Percentiles rank a stretch among this genome's conserved stretches.
These are phyloP conservation scores for Garra rufa DNA, from an alignment of 2,113 vertebrate genomes.

Conservation along the genomic window DNA sequence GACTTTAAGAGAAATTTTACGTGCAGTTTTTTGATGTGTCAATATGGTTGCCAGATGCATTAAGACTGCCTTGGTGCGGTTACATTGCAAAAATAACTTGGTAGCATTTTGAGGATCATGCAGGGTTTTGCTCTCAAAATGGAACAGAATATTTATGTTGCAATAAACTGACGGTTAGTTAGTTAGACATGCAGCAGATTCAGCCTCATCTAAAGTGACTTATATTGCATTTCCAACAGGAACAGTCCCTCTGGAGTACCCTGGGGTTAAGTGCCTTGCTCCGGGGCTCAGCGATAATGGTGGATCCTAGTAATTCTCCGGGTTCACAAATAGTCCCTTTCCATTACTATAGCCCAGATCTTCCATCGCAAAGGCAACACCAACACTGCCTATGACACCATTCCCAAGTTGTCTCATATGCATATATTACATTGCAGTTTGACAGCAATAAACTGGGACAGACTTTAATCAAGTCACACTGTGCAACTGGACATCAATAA, in stretches of 20 bases:
- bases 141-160: neutral
- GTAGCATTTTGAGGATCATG: neutral
- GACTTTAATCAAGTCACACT: constrained; percentile 44
- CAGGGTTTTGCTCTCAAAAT: neutral
- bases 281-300: constrained; percentile 2
- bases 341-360: neutral
- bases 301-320: neutral
- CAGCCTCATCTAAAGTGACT: constrained; percentile 15
- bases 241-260: constrained; percentile 24
- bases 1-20: neutral
- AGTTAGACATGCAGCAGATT: constrained; percentile 12
- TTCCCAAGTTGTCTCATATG: constrained; percentile 32
- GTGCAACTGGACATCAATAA: constrained; percentile 41
- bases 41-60: neutral
- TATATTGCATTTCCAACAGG: constrained; percentile 31
- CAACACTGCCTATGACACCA: constrained; percentile 15
- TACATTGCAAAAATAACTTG: neutral
- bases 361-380: neutral
- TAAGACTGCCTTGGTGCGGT: neutral
- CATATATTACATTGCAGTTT: constrained; percentile 30
- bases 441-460: constrained; percentile 46
- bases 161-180: constrained; percentile 4
- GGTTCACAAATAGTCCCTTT: neutral
- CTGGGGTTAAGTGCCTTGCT: constrained; percentile 30
- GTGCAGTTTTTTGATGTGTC: neutral